These are phyloP conservation scores for Dryococelus australis DNA, from an alignment of 2,888 invertebrate species.

Conservation along the genomic window DNA sequence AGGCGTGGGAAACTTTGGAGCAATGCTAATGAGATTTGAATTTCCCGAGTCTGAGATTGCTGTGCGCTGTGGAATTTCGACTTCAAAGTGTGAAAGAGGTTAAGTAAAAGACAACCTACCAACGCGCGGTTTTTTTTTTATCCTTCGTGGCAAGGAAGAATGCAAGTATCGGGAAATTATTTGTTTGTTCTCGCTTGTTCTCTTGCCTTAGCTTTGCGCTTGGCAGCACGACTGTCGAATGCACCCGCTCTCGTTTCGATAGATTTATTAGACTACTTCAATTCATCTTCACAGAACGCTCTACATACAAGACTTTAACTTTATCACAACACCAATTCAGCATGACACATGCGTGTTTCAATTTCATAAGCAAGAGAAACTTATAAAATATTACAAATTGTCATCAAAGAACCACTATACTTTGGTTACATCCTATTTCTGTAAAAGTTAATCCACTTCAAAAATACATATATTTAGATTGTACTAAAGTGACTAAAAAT, in stretches of 20 bases:
- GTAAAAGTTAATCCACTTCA: no score
- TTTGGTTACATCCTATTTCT: no score
- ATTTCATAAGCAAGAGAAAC: no score
- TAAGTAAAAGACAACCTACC: neutral
- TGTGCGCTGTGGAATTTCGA: neutral
- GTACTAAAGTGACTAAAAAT: no score
- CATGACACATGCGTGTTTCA: neutral
- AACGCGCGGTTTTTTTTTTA: neutral
- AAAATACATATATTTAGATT: no score
- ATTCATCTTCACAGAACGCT: no score
- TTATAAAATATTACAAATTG: no score
- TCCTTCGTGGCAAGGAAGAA: neutral
- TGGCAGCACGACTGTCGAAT: neutral
- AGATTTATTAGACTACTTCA: neutral
- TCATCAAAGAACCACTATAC: no score
- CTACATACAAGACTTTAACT: no score
- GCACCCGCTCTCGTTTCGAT: neutral
- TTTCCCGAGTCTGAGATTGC: neutral
- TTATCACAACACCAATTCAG: neutral
- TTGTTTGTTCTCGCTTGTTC: slow-evolving; percentile 20
- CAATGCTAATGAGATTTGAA: neutral
- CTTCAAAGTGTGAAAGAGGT: neutral
- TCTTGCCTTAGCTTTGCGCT: neutral
- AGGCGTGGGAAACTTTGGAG: neutral
- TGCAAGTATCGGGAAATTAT: neutral